phyloP scores from a whole-genome alignment of 2,888 invertebrate genomes.

The Acanthosoma haemorrhoidale region DNA sequence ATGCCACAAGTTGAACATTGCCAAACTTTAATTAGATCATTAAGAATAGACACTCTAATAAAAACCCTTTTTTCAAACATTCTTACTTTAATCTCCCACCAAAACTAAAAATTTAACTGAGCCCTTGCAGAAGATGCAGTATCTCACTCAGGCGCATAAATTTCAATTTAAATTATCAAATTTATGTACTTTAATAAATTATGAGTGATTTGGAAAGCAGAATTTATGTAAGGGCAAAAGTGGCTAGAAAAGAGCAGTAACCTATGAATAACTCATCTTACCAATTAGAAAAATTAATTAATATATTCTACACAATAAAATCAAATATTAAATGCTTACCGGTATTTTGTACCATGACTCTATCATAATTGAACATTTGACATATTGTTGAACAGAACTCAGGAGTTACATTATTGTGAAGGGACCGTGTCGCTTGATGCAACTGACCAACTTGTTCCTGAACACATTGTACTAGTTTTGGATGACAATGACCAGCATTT shows the following conservation, averaged over 20 bases:
- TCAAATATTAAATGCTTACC: slow-evolving; percentile 41
- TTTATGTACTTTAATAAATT: too few relatives aligned
- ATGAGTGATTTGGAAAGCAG: too few relatives aligned
- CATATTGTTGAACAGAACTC: slow-evolving; percentile 83
- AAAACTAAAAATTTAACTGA: background rate
- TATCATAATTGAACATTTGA: slow-evolving; percentile 77
- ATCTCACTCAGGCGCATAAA: too few relatives aligned
- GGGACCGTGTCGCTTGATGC: slow-evolving; percentile 67
- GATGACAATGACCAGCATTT: slow-evolving; percentile 93
- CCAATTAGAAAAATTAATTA: too few relatives aligned
- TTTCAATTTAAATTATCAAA: too few relatives aligned
- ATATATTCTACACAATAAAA: too few relatives aligned
- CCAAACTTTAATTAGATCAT: too few relatives aligned
- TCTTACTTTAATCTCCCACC: background rate
- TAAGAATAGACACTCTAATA: background rate
- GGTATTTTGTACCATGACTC: slow-evolving; percentile 89
- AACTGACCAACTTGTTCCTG: slow-evolving; percentile 48
- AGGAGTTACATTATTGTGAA: slow-evolving; percentile 81
- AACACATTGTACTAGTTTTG: slow-evolving; percentile 70
- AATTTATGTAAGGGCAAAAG: background rate
- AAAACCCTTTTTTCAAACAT: background rate
- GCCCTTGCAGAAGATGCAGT: too few relatives aligned
- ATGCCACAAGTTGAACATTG: too few relatives aligned
- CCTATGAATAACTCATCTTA: background rate
- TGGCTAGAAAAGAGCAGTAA: background rate